Conservation (phyloP, 1,140 invertebrate species). For the Pseudachorutes palmiensis region DNA sequence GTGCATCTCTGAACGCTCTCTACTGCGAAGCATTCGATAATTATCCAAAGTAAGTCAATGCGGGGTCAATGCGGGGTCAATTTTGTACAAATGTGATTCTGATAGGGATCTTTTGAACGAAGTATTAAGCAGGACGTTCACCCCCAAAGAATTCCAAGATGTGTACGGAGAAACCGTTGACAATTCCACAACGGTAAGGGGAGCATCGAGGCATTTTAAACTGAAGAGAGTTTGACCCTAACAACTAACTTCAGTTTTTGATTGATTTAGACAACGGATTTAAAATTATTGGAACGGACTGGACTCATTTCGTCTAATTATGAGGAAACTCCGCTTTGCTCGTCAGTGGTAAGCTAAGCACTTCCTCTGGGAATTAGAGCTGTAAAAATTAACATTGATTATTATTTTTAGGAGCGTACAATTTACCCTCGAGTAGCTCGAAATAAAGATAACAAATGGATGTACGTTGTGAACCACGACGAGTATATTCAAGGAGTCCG, state of each 20-base stretch:
- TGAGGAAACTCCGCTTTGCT: constrained; percentile 33
- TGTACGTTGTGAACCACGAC: constrained; percentile 51
- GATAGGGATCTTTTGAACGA: constrained; percentile 28
- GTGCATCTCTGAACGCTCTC: background rate
- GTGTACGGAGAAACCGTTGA: constrained; percentile 31
- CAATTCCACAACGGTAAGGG: constrained; percentile 7
- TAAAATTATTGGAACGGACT: constrained; percentile 10
- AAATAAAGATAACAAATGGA: constrained; percentile 48
- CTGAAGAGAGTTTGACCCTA: background rate
- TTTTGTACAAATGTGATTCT: too few species aligned
- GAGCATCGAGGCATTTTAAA: background rate
- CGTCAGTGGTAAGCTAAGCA: constrained; percentile 22
- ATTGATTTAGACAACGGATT: constrained; percentile 9
- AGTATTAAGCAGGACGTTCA: constrained; percentile 23
- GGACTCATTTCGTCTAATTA: constrained; percentile 14
- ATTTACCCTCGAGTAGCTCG: constrained; percentile 46
- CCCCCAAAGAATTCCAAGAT: constrained; percentile 28
- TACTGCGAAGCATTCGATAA: constrained; percentile 11
- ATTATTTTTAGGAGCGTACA: constrained; percentile 41
- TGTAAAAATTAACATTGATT: background rate
- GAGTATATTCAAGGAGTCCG: constrained; percentile 50
- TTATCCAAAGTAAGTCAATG: constrained; percentile 7
- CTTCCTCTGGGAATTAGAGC: background rate
- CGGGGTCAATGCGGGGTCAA: too few species aligned
- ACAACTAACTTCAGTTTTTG: background rate